These are phyloP conservation scores for Drosophila navojoa DNA, from an alignment of 1,140 invertebrate genomes.

Conservation along the genomic window DNA sequence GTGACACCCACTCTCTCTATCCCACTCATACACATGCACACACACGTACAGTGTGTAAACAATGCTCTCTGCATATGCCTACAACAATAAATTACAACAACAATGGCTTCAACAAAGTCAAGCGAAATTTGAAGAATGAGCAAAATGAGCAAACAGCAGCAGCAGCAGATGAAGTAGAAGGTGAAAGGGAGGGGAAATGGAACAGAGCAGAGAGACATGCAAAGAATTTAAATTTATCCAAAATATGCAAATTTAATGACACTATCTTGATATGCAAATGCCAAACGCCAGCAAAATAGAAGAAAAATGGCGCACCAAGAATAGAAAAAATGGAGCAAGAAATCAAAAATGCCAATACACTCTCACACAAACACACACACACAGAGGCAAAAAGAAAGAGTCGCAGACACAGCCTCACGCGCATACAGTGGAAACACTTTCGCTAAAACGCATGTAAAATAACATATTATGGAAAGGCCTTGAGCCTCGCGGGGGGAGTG, in stretches of 20 bases:
- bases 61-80: constrained; percentile 44
- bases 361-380: constrained; percentile 9
- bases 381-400: background rate
- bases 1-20: constrained; percentile 38
- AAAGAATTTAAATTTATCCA: constrained; percentile 75
- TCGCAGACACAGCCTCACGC: background rate
- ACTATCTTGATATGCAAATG: constrained; percentile 76
- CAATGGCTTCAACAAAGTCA: constrained; percentile 42
- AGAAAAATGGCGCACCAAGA: constrained; percentile 46
- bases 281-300: constrained; percentile 43
- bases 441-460: constrained; percentile 70
- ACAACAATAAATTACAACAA: constrained; percentile 44
- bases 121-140: constrained; percentile 63
- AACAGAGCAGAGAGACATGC: constrained; percentile 48
- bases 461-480: constrained; percentile 55
- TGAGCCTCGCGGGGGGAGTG: constrained; percentile 3
- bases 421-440: constrained; percentile 60
- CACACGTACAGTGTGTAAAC: constrained; percentile 49
- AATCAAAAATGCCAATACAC: constrained; percentile 60
- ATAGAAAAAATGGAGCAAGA: constrained; percentile 35
- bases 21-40: constrained; percentile 17
- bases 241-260: constrained; percentile 76
- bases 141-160: constrained; percentile 27
- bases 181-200: constrained; percentile 32
- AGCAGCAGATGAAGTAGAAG: constrained; percentile 5